phyloP scores from a whole-genome alignment of 2,113 vertebrate genomes.

The Thermophis baileyi region DNA sequence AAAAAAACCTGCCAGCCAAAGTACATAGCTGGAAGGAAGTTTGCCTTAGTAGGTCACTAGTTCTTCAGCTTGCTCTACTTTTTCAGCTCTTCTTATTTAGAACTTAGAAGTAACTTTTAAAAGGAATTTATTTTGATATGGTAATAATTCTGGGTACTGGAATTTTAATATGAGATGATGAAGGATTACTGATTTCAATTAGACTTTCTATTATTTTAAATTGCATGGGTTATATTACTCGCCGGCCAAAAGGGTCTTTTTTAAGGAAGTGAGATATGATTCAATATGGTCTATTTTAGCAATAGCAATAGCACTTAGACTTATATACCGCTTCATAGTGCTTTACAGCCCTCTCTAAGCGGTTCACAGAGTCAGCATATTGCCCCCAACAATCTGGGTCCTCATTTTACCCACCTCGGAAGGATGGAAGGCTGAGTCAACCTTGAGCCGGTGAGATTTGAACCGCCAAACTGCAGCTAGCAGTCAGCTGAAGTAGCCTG shows the following conservation, averaged over 20 bases:
- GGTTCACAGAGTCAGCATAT: too few species aligned
- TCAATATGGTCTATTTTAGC: background rate
- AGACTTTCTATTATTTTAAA: background rate
- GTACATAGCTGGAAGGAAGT: background rate
- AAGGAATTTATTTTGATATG: background rate
- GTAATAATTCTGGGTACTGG: background rate
- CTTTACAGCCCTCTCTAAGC: too few species aligned
- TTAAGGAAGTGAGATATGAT: background rate
- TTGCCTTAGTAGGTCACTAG: background rate
- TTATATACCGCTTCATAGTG: too few species aligned
- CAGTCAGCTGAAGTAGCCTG: too few species aligned
- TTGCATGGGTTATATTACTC: background rate
- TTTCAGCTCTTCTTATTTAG: background rate
- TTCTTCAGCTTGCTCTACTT: background rate
- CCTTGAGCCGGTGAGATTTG: too few species aligned
- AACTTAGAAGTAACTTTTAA: background rate
- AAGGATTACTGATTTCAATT: background rate
- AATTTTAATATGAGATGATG: background rate
- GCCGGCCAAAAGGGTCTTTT: background rate
- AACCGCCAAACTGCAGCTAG: too few species aligned
- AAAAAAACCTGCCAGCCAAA: background rate
- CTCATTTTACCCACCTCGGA: too few species aligned
- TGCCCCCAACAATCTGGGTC: too few species aligned
- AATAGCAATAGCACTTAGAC: too few species aligned
- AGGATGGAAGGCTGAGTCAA: too few species aligned